Evolutionary conservation across 2,888 invertebrate genomes (phyloP).

Genomic region (Drosophila kokeensis): DNA sequence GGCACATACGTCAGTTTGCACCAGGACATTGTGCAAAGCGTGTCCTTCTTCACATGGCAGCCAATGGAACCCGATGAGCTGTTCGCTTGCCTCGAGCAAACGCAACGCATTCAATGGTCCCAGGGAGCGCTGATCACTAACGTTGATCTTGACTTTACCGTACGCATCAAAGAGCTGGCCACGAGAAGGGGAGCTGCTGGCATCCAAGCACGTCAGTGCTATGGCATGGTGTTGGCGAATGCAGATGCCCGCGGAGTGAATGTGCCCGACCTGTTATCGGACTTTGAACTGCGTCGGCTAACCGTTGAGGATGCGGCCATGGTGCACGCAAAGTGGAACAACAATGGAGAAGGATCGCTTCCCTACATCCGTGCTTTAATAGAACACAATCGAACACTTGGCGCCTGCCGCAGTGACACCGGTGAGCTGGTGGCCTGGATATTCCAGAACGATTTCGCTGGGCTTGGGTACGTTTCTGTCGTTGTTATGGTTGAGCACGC

Average conservation of each 20-base stretch:
- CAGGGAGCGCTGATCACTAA: conserved; percentile 76
- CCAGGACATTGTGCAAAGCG: conserved; percentile 75
- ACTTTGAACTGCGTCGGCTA: conserved; percentile 65
- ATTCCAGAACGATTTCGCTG: conserved; percentile 82
- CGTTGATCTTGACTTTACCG: conserved; percentile 61
- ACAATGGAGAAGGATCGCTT: conserved; percentile 77
- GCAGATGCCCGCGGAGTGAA: conserved; percentile 42
- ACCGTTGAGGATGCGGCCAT: conserved; percentile 59
- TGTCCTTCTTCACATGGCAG: conserved; percentile 80
- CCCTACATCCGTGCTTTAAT: conserved; percentile 74
- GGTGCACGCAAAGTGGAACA: conserved; percentile 76
- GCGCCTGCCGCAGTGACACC: conserved; percentile 65
- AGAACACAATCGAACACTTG: conserved; percentile 67
- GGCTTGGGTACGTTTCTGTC: conserved; percentile 68
- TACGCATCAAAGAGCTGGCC: conserved; percentile 64
- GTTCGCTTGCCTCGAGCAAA: conserved; percentile 72
- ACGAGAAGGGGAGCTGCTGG: conserved; percentile 42
- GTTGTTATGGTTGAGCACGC: not conserved
- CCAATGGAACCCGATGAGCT: conserved; percentile 61
- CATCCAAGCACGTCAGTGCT: conserved; percentile 67
- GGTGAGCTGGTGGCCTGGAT: conserved; percentile 79
- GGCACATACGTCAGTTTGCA: conserved; percentile 82
- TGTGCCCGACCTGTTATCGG: conserved; percentile 65
- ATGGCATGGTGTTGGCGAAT: conserved; percentile 67
- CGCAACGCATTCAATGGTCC: conserved; percentile 74